Evolutionary conservation across 2,797 vertebrate species (phyloP), one percentile per base, ranked within the genome.

Genomic region (Margarornis squamiger): DNA sequence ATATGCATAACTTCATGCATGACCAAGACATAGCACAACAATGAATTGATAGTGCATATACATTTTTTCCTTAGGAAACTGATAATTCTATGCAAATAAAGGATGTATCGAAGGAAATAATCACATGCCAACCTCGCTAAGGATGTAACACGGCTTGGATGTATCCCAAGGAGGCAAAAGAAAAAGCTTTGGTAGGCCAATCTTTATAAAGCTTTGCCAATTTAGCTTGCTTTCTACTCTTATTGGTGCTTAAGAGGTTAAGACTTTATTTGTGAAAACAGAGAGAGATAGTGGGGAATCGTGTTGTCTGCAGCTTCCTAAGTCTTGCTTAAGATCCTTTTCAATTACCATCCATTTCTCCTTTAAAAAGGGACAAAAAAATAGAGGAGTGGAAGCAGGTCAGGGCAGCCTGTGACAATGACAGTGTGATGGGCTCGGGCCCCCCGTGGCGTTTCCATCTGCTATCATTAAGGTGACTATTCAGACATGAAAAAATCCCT

Each of bases 381-480:
- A 97, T 87, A 96, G 98, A 97, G 97, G 97, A 97, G 97, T 97
- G 97, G 97, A 97, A 98, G 95, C 98, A 95, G 98, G 98, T 98
- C 98, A 98, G 98, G 98, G 98, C 98, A 98, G 98, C 77, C 93
- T 95, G 97, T 96, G 98, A 98, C 98, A 98, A 98, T 98, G 98
- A 98, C 98, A 98, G 98, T 98, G 98, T 98, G 98, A 98, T 98
- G 98, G 98, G 98, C 98, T 97, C 90, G 97, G 96, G 94, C 98
- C 98, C 98, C 98, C 98, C 68, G 97, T 84, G 92, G 98, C 77
- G 98, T 98, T 98, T 98, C 98, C 98, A 99, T 99, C 98, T 99
- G 98, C 98, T 98, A 98, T 99, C 98, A 99, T 99, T 99, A 98
- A 98, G 98, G 98, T 98, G 98, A 98, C 98, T 98, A 98, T 96